These are phyloP conservation scores for Thalassophryne amazonica DNA, from an alignment of 2,797 vertebrate species.

Conservation along the genomic window DNA sequence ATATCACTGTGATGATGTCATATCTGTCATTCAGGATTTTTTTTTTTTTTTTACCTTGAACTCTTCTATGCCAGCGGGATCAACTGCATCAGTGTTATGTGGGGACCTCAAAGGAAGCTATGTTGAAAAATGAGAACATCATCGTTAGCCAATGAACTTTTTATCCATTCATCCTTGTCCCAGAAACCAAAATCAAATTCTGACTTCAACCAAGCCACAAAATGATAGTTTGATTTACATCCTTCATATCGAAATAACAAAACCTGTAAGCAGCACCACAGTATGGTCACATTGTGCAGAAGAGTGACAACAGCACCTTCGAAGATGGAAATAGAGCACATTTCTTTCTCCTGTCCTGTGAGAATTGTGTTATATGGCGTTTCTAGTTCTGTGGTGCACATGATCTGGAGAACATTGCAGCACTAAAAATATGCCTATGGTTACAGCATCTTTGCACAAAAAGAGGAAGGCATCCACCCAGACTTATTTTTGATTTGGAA, in stretches of 20 bases:
- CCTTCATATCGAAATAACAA: neutral
- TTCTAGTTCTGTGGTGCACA: slow-evolving; percentile 9
- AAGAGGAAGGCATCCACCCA: slow-evolving; percentile 13
- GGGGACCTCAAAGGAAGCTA: no score
- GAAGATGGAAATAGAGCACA: neutral
- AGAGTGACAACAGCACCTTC: neutral
- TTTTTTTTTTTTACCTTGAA: no score
- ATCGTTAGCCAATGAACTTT: no score
- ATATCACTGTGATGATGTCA: no score
- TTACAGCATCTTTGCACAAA: neutral
- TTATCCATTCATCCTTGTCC: no score
- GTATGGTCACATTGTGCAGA: neutral
- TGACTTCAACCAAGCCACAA: neutral
- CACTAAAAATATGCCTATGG: slow-evolving; percentile 18
- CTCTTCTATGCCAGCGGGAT: no score
- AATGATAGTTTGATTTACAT: neutral
- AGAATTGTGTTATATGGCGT: slow-evolving; percentile 3
- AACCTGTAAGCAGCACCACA: neutral
- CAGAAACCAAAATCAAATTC: no score
- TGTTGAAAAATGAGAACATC: no score
- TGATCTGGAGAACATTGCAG: slow-evolving; percentile 15
- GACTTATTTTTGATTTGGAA: neutral
- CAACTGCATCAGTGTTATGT: no score
- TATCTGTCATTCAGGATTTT: no score
- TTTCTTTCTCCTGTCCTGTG: slow-evolving; percentile 14